Evolutionary conservation across 2,113 vertebrate genomes (phyloP), one percentile per base, ranked within the genome.

Genomic region (Tachycineta bicolor): DNA sequence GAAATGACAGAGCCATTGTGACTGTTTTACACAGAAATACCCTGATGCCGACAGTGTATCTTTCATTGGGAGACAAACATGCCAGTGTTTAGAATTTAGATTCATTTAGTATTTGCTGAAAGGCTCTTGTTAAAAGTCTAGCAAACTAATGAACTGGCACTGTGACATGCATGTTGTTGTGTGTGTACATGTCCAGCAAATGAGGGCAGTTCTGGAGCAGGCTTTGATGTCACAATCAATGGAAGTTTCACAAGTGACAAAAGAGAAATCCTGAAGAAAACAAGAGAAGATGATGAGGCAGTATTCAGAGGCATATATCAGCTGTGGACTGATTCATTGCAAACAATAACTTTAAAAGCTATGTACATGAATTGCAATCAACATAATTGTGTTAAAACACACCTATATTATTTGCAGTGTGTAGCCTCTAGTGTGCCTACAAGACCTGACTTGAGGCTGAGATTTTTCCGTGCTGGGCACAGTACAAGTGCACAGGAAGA

Each of bases 181-280:
- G 26, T 60, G 12, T n/a, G 33, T 0, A 0, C 0, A 0, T 17
- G 20, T 24, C n/a, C 7, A 7, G 23, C 11, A 76, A 74, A 81
- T 5, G 3, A 67, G 53, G 28, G 33, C 26, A 68, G n/a, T 17
- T 59, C 47, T 75, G 56, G 26, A 73, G 53, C 12, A 58, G 37
- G 7, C 16, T 91, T 92, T 82, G 14, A 14, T 37, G 18, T 14
- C 17, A 2, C 18, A 64, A 7, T 46, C 59, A 60, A 6, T 65
- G 64, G 56, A 81, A 22, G 10, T 71, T 29, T 9, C 56, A 13
- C 13, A 41, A 37, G 11, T 10, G 21, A 91, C 76, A 19, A 65
- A 87, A 44, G 16, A 69, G 49, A 90, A 79, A 94, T 16, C 10
- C 13, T 18, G 14, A 69, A 83, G 37, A 62, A 71, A 60, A 12